Base-by-base conservation (phyloP, 2,113 vertebrate genomes). In the Alligator sinensis region DNA sequence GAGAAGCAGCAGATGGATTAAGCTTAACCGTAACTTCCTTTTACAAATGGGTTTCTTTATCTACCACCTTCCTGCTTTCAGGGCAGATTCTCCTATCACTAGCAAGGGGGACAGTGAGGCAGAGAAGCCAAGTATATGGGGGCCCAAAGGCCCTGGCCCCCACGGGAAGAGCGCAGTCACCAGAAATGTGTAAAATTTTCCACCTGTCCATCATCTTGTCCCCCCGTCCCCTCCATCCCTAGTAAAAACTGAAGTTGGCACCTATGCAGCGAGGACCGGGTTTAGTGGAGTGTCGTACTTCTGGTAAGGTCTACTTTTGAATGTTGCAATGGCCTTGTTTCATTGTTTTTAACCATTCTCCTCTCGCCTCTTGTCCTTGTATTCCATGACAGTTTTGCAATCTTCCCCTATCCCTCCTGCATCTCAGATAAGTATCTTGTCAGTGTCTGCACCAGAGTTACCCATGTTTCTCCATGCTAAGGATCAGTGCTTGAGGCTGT, bases 341-440 rank as follows among this genome's bases (percentile, higher is more conserved):
- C 77, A 80, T 62, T 28, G 34, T 61, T 38, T 72, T 47, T 21
- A 72, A 22, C 68, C 9, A 21, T 34, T 34, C 18, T 72, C 19
- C 21, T 72, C n/a, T 87, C 72, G 34, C 24, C 24, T 87, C 70
- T 54, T 85, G 30, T 3, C 22, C 27, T 76, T 60, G 1, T 6
- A 8, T 3, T 77, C 77, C 74, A 10, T 4, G 47, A 38, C 21
- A 6, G 0, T 11, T 86, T 70, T 24, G 1, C 38, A n/a, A 9
- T n/a, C 70, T 72, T 72, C 30, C 58, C 3, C 0, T 10, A 68
- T 59, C 14, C 38, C 3, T 80, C 1, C 0, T 3, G 2, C 25
- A 9, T 75, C 77, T 89, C 38, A 77, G 86, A 79, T 95, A 30
- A 0, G 58, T 1, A 7, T 3, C 0, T 0, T 13, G 86, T 10